Base-by-base conservation (phyloP, 2,888 invertebrate genomes). In the Volucella bombylans region DNA sequence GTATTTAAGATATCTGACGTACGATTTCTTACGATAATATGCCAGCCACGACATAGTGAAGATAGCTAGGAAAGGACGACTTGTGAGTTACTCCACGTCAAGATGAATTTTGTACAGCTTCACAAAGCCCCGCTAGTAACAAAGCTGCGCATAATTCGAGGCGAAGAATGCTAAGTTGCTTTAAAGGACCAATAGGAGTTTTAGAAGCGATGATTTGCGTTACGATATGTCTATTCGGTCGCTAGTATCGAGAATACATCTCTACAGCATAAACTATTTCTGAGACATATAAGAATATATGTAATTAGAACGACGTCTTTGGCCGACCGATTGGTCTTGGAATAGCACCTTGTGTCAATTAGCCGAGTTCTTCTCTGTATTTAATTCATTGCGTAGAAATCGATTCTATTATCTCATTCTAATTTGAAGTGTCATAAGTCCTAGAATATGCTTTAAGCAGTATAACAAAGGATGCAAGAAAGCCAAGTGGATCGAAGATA, bases 1-100 rank as follows among this genome's bases (percentile, higher is more conserved):
- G 59, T 43, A 9, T 77, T 69, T n/a, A 86, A 65, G 12, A 85
- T 86, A 18, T 82, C 77, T 1, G 85, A 76, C 6, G 78, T 87
- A 0, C 82, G 62, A 23, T 86, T 86, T 43, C 81, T 74, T 0
- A 86, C 74, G 55, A 79, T 83, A 3, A 23, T 23, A 3, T 23
- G 4, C 23, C 23, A 1, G 3, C 4, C 0, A 23, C 23, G 23
- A 3, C 23, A 23, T 23, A 0, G 23, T 4, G 23, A 1, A 23
- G 4, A 23, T 3, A 23, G 4, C 23, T 3, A 23, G 4, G 23
- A 3, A 23, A 23, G 4, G 23, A 23, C 4, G 23, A 23, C 23
- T 23, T 23, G 23, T 23, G 4, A 23, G 23, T 23, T 3, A 23
- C 23, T 23, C 23, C 23, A 23, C 23, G 3, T 3, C 2, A 23